Evolutionary conservation across 2,797 vertebrate species (phyloP).

Genomic region (Chelon auratus): DNA sequence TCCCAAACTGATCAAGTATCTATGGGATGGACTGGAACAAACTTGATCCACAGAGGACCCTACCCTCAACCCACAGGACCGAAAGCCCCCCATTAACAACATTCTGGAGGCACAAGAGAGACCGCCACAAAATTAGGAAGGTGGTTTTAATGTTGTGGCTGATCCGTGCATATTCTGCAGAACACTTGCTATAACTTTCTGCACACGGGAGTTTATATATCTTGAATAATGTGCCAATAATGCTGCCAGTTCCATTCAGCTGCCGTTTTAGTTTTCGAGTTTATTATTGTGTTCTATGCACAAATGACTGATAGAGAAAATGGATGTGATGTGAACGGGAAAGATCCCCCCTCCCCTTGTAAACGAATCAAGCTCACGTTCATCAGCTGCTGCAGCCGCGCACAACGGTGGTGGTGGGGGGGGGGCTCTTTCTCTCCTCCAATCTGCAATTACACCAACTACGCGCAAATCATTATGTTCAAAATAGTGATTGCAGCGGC

Average conservation of each 20-base stretch:
- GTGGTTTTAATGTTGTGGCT: no score
- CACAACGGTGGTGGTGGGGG: no score
- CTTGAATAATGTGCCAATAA: neutral
- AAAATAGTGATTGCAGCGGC: conserved; percentile 43
- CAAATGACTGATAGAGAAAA: no score
- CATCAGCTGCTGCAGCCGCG: conserved; percentile 1
- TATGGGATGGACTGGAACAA: no score
- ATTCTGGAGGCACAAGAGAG: no score
- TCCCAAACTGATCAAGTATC: no score
- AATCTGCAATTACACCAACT: conserved; percentile 46
- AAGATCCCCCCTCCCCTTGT: neutral
- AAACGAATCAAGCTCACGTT: conserved; percentile 47
- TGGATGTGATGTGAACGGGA: neutral
- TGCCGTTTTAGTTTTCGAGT: neutral
- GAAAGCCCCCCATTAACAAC: no score
- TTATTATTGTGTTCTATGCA: no score
- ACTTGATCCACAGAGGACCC: no score
- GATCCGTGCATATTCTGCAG: no score
- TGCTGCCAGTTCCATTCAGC: neutral
- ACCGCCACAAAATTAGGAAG: no score
- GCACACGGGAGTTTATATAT: neutral
- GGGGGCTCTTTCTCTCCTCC: neutral
- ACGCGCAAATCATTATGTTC: conserved; percentile 28
- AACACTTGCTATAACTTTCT: neutral
- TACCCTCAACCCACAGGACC: no score